Base-by-base conservation (phyloP, 53 echinoderm and acorn worm genomes). In the Apostichopus leukothele region DNA sequence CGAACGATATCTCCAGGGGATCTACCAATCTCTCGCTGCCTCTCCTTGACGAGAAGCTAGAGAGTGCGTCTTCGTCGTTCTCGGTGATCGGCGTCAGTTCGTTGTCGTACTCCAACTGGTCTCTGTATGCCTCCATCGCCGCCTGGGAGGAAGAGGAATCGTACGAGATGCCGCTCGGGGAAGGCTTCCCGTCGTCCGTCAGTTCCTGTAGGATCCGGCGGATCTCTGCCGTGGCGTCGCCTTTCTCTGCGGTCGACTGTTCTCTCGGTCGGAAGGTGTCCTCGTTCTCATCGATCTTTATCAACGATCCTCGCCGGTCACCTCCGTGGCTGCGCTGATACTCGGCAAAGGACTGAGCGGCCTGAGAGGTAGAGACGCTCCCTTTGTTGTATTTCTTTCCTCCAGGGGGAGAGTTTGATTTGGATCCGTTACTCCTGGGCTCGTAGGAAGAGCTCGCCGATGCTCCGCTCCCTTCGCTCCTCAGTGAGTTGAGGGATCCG, bases 21-120 rank as follows among this genome's bases (percentile, higher is more conserved):
- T 86, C 89, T 7, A 73, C 81, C 5, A 89, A 77, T 16, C 67
- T 73, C 84, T 90, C 93, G 74, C 91, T 93, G 74, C 88, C 91
- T 50, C 91, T 81, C 75, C 90, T 74, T 14, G 93, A 93, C 50
- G 93, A 91, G 57, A 90, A 74, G 4, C 87, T 91, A 1, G 93
- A 93, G 10, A 90, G 53, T 0, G 93, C 90, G 63, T 93, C 91
- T 53, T 93, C 93, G 22, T 85, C 86, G 60, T 76, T 66, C 78
- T 93, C 93, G 13, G 93, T 93, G 83, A 93, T 93, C 6, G 93
- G 93, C 20, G 91, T 91, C 76, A 93, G 91, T 51, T 91, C 91
- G 87, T 93, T 93, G 26, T 93, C 93, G 74, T 91, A 93, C 52
- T 91, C 93, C 61, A 93, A 73, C 74, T 93, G 90, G 25, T 93